Evolutionary conservation across 2,113 vertebrate genomes (phyloP), one percentile per base, ranked within the genome.

Genomic region (Morone saxatilis): DNA sequence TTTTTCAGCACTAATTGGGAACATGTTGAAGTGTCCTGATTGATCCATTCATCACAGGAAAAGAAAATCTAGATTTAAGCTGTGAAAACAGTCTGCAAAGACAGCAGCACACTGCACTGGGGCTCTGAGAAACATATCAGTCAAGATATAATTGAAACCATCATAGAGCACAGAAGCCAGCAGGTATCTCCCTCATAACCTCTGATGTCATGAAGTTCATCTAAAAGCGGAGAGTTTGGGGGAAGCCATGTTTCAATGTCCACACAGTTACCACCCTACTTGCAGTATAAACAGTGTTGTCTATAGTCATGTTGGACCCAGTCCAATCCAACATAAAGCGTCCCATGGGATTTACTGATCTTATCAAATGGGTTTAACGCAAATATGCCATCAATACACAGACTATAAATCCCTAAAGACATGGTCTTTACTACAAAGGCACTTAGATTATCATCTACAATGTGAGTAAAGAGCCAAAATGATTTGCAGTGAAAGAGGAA

Each of bases 81-180:
- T 89, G 88, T 82, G 47, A 80, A 85, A 92, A 90, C 88, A 90
- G 48, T 76, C 48, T 56, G 71, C 48, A 63, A 40, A 56, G 38
- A 71, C 61, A 43, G 53, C 22, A 7, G 45, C 13, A 17, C n/a
- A 50, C 4, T 11, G 0, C 71, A 11, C 54, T 14, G 0, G 0
- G 69, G 47, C 53, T 57, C 68, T 2, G 43, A 80, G 41, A 67
- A 53, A 38, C n/a, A 40, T 0, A 43, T 47, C 78, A 60, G 61
- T 72, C 40, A 5, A 6, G 45, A 69, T 43, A 51, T 73, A 82
- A 88, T 65, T 72, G 50, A 78, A 84, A 71, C 47, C 68, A 69
- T 78, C 70, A 31, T 19, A 17, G 51, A 13, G 76, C 45, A 68
- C 36, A 75, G 77, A 81, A 70, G 51, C 75, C 13, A 2, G 20